Evolutionary conservation across 1,140 invertebrate species (phyloP).

Genomic region (Drosophila serrata): DNA sequence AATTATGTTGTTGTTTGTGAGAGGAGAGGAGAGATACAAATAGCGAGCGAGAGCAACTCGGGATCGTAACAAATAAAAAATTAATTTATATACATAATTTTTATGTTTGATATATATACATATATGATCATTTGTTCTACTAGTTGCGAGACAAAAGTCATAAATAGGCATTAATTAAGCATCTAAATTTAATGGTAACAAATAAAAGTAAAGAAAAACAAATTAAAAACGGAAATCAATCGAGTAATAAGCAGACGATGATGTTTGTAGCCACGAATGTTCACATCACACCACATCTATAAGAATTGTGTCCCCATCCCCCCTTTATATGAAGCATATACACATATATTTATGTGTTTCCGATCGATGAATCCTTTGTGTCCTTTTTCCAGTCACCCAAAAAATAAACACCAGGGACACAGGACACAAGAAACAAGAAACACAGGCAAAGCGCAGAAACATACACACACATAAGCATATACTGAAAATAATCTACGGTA

Average conservation of each 20-base stretch:
- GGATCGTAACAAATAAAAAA: conserved; percentile 43
- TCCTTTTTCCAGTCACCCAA: conserved; percentile 29
- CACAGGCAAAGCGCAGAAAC: conserved; percentile 18
- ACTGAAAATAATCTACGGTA: conserved; percentile 75
- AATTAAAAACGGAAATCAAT: conserved; percentile 33
- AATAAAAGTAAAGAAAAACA: conserved; percentile 52
- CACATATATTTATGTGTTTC: conserved; percentile 38
- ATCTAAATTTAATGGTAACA: conserved; percentile 60
- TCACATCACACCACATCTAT: conserved; percentile 57
- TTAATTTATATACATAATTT: conserved; percentile 61
- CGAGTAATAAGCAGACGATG: conserved; percentile 31
- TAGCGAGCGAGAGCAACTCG: conserved; percentile 40
- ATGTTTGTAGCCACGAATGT: conserved; percentile 60
- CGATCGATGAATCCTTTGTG: conserved; percentile 9
- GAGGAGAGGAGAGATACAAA: conserved; percentile 31
- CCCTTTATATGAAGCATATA: conserved; percentile 46
- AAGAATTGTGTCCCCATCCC: conserved; percentile 43
- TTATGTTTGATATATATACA: conserved; percentile 52
- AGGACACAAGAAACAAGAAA: conserved; percentile 25
- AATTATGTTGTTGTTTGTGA: conserved; percentile 71
- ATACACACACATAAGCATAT: conserved; percentile 60
- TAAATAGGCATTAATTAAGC: conserved; percentile 68
- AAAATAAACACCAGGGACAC: conserved; percentile 20
- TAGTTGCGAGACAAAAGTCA: conserved; percentile 77
- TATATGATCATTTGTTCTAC: conserved; percentile 62